Conservation (phyloP, 2,888 invertebrate genomes). For the Scotopteryx bipunctaria region DNA sequence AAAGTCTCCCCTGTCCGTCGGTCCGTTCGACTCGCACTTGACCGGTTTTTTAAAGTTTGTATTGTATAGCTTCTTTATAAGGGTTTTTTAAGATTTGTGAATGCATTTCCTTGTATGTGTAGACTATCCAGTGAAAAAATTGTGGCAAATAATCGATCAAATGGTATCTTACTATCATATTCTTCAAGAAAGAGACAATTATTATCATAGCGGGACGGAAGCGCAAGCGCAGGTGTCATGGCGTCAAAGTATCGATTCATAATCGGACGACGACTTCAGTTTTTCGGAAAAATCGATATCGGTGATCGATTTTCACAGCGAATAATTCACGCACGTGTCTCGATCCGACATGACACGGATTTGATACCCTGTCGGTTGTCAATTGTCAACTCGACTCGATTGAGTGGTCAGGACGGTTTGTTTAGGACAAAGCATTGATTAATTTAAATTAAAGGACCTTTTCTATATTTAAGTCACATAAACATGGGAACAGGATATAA, state of each 20-base stretch:
- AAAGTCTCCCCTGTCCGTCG: too few species aligned
- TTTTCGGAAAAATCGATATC: conserved; percentile 67
- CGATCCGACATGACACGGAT: conserved; percentile 50
- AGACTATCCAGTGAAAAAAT: too few species aligned
- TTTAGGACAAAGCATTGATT: conserved; percentile 40
- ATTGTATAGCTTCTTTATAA: too few species aligned
- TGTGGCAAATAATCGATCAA: too few species aligned
- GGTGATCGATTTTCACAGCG: conserved; percentile 78
- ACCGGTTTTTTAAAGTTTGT: too few species aligned
- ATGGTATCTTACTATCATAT: too few species aligned
- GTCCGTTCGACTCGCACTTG: too few species aligned
- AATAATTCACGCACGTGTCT: conserved; percentile 79
- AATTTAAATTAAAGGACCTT: conserved; percentile 15
- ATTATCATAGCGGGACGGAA: conserved; percentile 56
- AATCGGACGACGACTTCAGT: conserved; percentile 73
- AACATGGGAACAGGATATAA: too few species aligned
- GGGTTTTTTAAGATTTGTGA: too few species aligned
- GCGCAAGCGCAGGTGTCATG: conserved; percentile 73
- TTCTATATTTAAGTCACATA: too few species aligned
- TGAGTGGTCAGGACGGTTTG: conserved; percentile 53
- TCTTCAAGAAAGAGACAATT: conserved; percentile 63
- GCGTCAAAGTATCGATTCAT: conserved; percentile 68
- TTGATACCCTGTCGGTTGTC: conserved; percentile 58
- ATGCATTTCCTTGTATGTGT: too few species aligned
- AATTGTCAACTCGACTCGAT: conserved; percentile 48